These are phyloP conservation scores for Mamestra configurata DNA, from an alignment of 1,140 invertebrate species.

Conservation along the genomic window DNA sequence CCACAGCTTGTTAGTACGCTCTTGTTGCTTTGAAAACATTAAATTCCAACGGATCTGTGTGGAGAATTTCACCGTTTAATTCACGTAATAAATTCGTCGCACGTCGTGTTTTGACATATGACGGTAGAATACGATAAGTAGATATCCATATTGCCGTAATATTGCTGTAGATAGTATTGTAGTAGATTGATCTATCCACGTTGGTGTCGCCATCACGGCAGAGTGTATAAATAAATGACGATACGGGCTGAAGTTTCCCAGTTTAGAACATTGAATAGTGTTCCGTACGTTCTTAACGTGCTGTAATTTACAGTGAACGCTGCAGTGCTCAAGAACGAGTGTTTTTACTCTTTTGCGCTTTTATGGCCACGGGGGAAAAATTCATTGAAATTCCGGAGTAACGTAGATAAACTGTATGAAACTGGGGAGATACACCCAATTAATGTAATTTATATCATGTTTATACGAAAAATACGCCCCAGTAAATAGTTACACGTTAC, in stretches of 20 bases:
- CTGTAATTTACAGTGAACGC: conserved; percentile 40
- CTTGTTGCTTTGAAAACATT: conserved; percentile 54
- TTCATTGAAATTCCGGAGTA: conserved; percentile 43
- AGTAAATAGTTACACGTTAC: conserved; percentile 36
- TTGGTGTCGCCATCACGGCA: not conserved
- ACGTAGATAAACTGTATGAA: conserved; percentile 36
- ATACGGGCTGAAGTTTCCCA: conserved; percentile 12
- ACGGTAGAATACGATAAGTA: conserved; percentile 27
- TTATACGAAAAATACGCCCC: conserved; percentile 15
- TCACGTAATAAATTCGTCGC: conserved; percentile 45
- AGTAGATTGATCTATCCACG: not conserved
- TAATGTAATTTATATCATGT: conserved; percentile 36
- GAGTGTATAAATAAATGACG: conserved; percentile 34
- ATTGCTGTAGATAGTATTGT: not conserved
- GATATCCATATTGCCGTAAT: not conserved
- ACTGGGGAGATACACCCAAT: conserved; percentile 27
- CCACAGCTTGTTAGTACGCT: conserved; percentile 51
- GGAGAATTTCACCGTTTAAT: conserved; percentile 49
- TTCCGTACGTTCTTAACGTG: conserved; percentile 42
- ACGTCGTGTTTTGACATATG: conserved; percentile 50
- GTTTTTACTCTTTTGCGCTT: conserved; percentile 45
- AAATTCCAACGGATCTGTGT: conserved; percentile 50
- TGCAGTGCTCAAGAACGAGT: conserved; percentile 47
- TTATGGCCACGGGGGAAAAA: conserved; percentile 47
- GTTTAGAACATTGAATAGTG: conserved; percentile 33